Evolutionary conservation across 2,113 vertebrate genomes (phyloP).

Genomic region (Pelecanus crispus): DNA sequence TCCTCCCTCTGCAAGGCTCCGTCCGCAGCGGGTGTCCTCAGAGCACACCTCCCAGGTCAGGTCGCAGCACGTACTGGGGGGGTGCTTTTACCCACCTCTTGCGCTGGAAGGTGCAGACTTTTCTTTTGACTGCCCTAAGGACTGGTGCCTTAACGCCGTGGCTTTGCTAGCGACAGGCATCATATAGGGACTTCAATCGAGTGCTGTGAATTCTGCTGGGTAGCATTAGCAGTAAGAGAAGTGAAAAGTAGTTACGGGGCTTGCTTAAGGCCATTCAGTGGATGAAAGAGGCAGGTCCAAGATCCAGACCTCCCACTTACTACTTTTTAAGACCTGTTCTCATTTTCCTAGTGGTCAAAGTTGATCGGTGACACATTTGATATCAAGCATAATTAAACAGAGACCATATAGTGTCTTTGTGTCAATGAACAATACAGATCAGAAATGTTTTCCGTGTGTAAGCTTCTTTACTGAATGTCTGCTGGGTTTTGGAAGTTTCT

Average conservation of each 20-base stretch:
- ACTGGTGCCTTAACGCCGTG: rapidly evolving
- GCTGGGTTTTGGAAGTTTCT: neutral
- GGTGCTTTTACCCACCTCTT: neutral
- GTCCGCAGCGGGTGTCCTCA: neutral
- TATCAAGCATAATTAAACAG: neutral
- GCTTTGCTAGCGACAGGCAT: neutral
- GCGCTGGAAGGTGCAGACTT: neutral
- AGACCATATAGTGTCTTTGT: neutral
- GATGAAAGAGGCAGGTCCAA: neutral
- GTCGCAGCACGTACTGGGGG: neutral
- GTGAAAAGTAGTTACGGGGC: neutral
- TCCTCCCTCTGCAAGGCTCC: neutral
- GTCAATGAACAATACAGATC: neutral
- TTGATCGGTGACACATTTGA: neutral
- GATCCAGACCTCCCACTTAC: neutral
- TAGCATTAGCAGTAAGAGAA: neutral
- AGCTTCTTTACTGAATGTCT: neutral
- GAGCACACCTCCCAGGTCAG: neutral
- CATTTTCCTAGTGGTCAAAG: neutral
- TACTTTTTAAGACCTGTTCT: neutral
- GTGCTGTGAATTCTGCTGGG: neutral
- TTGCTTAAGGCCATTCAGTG: neutral
- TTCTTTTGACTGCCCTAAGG: neutral
- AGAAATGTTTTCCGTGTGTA: neutral
- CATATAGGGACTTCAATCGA: rapidly evolving